These are phyloP conservation scores for Andrena flavipes DNA, from an alignment of 2,888 invertebrate species.

Conservation along the genomic window DNA sequence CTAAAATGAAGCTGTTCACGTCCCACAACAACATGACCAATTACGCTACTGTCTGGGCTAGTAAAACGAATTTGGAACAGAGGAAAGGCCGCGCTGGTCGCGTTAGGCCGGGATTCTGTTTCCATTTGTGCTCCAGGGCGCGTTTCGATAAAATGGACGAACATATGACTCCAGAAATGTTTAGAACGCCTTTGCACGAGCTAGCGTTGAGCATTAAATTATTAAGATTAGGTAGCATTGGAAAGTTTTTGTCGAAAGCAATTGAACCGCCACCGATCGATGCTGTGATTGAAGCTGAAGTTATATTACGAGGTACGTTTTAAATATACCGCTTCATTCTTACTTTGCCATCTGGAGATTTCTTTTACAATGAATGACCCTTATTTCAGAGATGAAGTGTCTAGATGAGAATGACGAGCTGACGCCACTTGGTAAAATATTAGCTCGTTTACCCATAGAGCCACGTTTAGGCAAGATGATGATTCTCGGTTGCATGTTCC, in stretches of 20 bases:
- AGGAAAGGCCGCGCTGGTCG: conserved; percentile 98
- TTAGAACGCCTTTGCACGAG: conserved; percentile 98
- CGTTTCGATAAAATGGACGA: conserved; percentile 92
- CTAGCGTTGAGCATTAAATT: conserved; percentile 96
- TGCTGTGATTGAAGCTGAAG: conserved; percentile 99
- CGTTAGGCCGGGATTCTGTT: conserved; percentile 96
- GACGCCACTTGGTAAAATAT: conserved; percentile 96
- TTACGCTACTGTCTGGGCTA: conserved; percentile 98
- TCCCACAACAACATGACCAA: conserved; percentile 99
- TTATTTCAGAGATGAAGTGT: conserved; percentile 93
- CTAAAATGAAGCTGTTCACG: conserved; percentile 98
- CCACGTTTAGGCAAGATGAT: conserved; percentile 99
- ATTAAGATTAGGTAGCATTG: conserved; percentile 95
- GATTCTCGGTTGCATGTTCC: conserved; percentile 96
- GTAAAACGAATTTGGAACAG: conserved; percentile 97
- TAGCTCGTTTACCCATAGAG: conserved; percentile 98
- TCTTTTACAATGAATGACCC: background rate
- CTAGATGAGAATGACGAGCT: conserved; percentile 94
- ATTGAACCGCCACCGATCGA: conserved; percentile 98
- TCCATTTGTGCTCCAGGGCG: conserved; percentile 94
- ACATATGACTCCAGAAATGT: conserved; percentile 98
- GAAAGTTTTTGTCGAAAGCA: conserved; percentile 97
- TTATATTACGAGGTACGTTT: conserved; percentile 86
- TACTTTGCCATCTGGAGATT: background rate
- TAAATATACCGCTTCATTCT: background rate